Conservation (phyloP, 2,888 invertebrate genomes). For the Polyommatus iphigenia region DNA sequence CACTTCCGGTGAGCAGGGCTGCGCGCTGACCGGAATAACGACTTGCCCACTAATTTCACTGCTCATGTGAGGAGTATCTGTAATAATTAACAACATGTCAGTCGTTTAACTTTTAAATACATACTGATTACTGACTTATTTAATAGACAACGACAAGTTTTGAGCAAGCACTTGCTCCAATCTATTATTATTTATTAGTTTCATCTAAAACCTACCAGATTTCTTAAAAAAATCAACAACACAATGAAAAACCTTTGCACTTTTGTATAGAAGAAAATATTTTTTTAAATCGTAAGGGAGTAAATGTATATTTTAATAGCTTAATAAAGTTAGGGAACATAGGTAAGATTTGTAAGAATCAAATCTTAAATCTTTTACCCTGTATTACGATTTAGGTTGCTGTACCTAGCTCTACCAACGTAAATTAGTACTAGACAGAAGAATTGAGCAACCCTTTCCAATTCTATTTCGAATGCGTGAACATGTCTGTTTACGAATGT, state of each 20-base stretch:
- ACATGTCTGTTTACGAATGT: conserved; percentile 62
- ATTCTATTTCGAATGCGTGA: conserved; percentile 49
- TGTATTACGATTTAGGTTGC: background rate
- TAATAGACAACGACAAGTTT: background rate
- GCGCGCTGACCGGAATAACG: conserved; percentile 32
- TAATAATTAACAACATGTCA: background rate
- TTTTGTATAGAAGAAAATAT: too few species aligned
- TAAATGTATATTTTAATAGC: too few species aligned
- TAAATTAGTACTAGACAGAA: background rate
- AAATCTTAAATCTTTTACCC: too few species aligned
- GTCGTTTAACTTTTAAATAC: background rate
- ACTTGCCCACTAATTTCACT: conserved; percentile 15
- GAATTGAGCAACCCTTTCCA: conserved; percentile 44
- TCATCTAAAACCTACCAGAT: too few species aligned
- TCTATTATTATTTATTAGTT: too few species aligned
- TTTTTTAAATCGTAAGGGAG: too few species aligned
- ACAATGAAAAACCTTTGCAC: too few species aligned
- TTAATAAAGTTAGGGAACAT: too few species aligned
- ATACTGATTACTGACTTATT: too few species aligned
- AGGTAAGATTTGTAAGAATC: too few species aligned
- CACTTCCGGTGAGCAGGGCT: conserved; percentile 53
- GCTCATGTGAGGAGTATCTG: background rate
- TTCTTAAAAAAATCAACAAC: too few species aligned
- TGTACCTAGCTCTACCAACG: background rate
- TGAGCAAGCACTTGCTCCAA: background rate